Evolutionary conservation across 2,113 vertebrate genomes (phyloP).

Genomic region (Turdus rufiventris): DNA sequence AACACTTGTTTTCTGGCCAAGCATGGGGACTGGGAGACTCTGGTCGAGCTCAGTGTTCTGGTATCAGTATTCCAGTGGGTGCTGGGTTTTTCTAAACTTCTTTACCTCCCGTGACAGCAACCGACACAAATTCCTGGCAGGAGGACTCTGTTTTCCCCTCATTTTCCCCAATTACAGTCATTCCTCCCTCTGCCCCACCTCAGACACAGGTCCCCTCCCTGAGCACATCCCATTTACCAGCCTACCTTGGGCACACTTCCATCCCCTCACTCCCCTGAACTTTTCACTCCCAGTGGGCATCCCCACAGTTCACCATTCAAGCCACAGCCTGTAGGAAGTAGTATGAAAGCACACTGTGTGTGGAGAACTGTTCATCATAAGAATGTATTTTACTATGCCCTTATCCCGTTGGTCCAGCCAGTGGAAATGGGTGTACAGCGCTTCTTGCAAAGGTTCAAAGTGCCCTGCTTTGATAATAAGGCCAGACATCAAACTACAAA

Average conservation of each 20-base stretch:
- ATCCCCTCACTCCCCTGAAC: background rate
- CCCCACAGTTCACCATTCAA: background rate
- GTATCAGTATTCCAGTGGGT: background rate
- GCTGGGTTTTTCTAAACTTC: background rate
- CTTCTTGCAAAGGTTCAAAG: background rate
- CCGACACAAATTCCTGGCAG: background rate
- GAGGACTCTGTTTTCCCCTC: background rate
- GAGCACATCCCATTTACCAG: background rate
- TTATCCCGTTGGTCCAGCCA: background rate
- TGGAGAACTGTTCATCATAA: background rate
- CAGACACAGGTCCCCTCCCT: background rate
- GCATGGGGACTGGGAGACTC: background rate
- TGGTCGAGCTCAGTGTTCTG: background rate
- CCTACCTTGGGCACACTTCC: background rate
- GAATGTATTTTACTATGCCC: background rate
- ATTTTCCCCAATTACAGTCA: background rate
- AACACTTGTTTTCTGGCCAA: conserved; percentile 11
- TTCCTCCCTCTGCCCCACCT: background rate
- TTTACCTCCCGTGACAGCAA: background rate
- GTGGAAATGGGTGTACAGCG: background rate
- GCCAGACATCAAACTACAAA: background rate
- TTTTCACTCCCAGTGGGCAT: background rate
- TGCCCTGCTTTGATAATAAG: background rate
- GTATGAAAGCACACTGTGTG: background rate
- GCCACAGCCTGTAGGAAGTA: background rate